phyloP scores from a whole-genome alignment of 1,140 invertebrate species.

The Ganaspis sp. region DNA sequence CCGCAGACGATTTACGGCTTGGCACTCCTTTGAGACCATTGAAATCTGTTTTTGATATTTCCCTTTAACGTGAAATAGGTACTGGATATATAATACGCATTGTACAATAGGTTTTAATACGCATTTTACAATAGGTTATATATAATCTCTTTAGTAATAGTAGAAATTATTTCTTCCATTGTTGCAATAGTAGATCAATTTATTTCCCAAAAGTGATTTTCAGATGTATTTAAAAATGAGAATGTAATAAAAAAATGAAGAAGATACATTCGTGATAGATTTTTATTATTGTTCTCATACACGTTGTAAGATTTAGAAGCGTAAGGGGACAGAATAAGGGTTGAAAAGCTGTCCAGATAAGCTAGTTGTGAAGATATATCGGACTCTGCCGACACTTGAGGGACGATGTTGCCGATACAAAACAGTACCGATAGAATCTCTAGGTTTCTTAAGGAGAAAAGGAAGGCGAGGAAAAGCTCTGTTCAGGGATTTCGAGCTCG shows the following conservation, averaged over 20 bases:
- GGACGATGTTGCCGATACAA: conserved; percentile 43
- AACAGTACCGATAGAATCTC: conserved; percentile 51
- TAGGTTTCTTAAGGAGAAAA: conserved; percentile 46
- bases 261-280: too few species aligned
- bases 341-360: not conserved
- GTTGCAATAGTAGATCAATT: too few species aligned
- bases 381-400: conserved; percentile 36
- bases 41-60: not conserved
- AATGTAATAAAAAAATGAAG: too few species aligned
- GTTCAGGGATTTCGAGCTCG: conserved; percentile 53
- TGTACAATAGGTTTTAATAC: too few species aligned
- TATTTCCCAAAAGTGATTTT: too few species aligned
- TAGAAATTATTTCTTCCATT: too few species aligned
- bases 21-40: not conserved
- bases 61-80: not conserved
- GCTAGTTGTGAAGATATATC: not conserved
- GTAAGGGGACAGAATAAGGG: not conserved
- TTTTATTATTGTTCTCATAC: too few species aligned
- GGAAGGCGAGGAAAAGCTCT: conserved; percentile 4
- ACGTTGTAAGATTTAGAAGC: too few species aligned
- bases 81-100: too few species aligned
- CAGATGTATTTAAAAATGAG: too few species aligned
- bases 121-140: too few species aligned
- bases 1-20: conserved; percentile 45
- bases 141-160: too few species aligned